A percentile compares a stretch with the other conserved stretches of the same genome.
Conservation (phyloP, 2,888 invertebrate species). For the Empis livida region DNA sequence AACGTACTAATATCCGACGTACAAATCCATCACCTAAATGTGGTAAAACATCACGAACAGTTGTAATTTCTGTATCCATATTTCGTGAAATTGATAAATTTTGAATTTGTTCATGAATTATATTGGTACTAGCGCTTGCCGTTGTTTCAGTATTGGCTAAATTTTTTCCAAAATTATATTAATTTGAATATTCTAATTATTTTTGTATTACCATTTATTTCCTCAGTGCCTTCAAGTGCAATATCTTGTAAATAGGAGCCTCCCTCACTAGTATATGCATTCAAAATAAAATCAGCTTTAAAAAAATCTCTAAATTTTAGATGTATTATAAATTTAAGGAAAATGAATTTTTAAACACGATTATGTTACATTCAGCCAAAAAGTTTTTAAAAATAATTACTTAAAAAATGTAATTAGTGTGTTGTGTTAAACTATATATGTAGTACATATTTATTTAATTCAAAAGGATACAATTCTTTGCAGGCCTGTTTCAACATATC, state of each 20-base stretch:
- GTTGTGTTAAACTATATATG: neutral
- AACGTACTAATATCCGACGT: constrained; percentile 61
- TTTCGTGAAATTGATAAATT: constrained; percentile 15
- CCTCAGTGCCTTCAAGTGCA: neutral
- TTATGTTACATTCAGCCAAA: neutral
- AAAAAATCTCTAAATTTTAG: constrained; percentile 14
- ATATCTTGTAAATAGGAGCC: constrained; percentile 11
- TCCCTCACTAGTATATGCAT: constrained; percentile 20
- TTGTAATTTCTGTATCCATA: constrained; percentile 34
- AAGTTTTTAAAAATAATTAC: neutral
- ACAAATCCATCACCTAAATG: constrained; percentile 67
- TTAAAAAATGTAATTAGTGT: no score
- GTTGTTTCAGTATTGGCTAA: constrained; percentile 7
- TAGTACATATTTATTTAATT: neutral
- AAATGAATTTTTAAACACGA: no score
- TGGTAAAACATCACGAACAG: constrained; percentile 50
- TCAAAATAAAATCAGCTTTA: constrained; percentile 23
- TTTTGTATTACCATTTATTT: no score
- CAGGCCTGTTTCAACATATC: constrained; percentile 47
- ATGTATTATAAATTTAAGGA: neutral
- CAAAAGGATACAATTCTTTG: constrained; percentile 50
- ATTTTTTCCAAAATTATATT: neutral
- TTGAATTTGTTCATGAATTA: neutral
- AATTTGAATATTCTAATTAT: no score
- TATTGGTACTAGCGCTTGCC: neutral